Evolutionary conservation across 2,888 invertebrate species (phyloP).

Genomic region (Marronus borbonicus): DNA sequence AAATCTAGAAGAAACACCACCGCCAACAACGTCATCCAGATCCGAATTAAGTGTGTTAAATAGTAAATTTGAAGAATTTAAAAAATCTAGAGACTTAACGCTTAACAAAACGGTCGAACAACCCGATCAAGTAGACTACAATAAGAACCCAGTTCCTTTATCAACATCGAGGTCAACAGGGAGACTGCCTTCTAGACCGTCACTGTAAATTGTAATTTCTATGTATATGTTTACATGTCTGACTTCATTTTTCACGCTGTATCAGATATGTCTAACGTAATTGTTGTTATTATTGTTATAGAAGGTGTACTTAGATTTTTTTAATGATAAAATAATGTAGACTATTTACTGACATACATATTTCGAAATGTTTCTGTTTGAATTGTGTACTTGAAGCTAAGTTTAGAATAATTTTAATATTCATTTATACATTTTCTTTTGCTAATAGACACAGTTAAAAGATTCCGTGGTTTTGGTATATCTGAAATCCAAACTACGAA

Average conservation of each 20-base stretch:
- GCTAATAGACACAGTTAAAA: too few species aligned
- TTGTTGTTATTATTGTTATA: slow-evolving; percentile 43
- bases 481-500: too few species aligned
- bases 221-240: slow-evolving; percentile 29
- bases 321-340: slow-evolving; percentile 33
- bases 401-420: not conserved
- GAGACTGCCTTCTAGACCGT: slow-evolving; percentile 65
- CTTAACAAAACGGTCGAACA: slow-evolving; percentile 56
- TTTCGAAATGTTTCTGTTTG: slow-evolving; percentile 1
- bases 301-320: slow-evolving; percentile 34
- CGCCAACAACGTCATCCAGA: slow-evolving; percentile 71
- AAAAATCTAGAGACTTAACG: slow-evolving; percentile 69
- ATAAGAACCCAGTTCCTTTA: slow-evolving; percentile 59
- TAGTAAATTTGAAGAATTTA: slow-evolving; percentile 75
- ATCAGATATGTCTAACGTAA: slow-evolving; percentile 43
- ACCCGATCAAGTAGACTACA: slow-evolving; percentile 54
- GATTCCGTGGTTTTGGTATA: too few species aligned
- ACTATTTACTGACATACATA: slow-evolving; percentile 19
- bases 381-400: not conserved
- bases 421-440: too few species aligned
- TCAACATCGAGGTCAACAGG: slow-evolving; percentile 62
- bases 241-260: slow-evolving; percentile 15
- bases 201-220: slow-evolving; percentile 60
- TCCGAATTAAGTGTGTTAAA: slow-evolving; percentile 72
- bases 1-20: slow-evolving; percentile 70